Base-by-base conservation (phyloP, 2,113 vertebrate genomes). In the Alligator sinensis region DNA sequence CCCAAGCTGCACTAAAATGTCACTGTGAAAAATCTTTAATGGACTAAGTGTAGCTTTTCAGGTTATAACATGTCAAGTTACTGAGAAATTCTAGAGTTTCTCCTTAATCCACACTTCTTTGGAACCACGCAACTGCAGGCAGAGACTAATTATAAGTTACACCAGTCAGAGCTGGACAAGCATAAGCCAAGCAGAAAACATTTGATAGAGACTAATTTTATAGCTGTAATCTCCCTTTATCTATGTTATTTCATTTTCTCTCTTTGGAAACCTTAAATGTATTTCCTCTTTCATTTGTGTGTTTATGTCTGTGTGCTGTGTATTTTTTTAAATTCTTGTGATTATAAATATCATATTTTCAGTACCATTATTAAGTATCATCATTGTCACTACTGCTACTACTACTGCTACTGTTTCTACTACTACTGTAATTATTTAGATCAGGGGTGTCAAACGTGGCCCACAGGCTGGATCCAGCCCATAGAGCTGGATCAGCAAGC, bases 41-140 rank as follows among this genome's bases (percentile, higher is more conserved):
- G 99, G 99, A 99, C 98, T 99, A 99, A 99, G 98, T 99, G 99
- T 99, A 99, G 99, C 98, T 98, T 99, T 99, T 99, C 99, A 98
- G 98, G 99, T 98, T 99, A 98, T 98, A 98, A 99, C 99, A 99
- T 99, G 99, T 99, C 99, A 99, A 95, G 98, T 98, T 99, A 98
- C 93, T 87, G 98, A 99, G 98, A 99, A 99, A 99, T 99, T 98
- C 98, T 98, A 98, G 98, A 98, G 97, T 97, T 98, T 98, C 97
- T 98, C 94, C 97, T 97, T 98, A 98, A 98, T 98, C 98, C 98
- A 97, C 98, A 90, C 87, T 98, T 98, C 98, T 98, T 98, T 97
- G 97, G 98, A 98, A 98, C 98, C 97, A 97, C 86, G 96, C 97
- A 98, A 99, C 98, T 98, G 98, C 98, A 98, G 98, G 98, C 98